Evolutionary conservation across 2,888 invertebrate genomes (phyloP).

Genomic region (Tineola bisselliella): DNA sequence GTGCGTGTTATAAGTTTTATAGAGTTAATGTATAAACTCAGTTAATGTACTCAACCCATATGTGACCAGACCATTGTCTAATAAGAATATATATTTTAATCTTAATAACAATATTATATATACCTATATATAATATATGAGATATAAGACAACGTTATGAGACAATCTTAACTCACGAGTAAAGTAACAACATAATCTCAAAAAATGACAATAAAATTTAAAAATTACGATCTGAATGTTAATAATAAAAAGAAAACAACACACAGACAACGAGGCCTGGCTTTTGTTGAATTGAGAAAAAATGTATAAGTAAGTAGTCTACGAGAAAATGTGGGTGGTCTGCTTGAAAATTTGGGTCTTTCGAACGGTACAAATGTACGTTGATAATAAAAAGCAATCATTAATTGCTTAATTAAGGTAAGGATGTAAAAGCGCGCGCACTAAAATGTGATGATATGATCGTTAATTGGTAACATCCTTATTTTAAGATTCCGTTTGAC

Average conservation of each 20-base stretch:
- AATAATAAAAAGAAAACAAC: too few species aligned
- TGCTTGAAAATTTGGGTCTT: not conserved
- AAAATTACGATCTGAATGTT: not conserved
- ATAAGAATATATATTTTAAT: too few species aligned
- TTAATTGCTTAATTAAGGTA: conserved; percentile 14
- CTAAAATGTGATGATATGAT: conserved; percentile 9
- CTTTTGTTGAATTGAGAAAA: too few species aligned
- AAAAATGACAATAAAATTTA: not conserved
- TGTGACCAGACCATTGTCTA: too few species aligned
- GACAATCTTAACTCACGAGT: not conserved
- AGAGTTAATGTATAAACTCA: too few species aligned
- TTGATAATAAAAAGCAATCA: conserved; percentile 11
- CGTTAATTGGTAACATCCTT: not conserved
- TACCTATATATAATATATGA: too few species aligned
- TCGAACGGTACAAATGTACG: conserved; percentile 2
- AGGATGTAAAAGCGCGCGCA: conserved; percentile 10
- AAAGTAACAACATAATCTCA: not conserved
- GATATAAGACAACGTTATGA: too few species aligned
- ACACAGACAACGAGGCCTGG: too few species aligned
- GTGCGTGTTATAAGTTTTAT: too few species aligned
- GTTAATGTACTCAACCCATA: too few species aligned
- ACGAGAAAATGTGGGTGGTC: not conserved
- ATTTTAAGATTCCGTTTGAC: not conserved
- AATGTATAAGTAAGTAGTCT: not conserved
- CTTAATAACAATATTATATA: too few species aligned